These are phyloP conservation scores for Adelphocoris suturalis DNA, from an alignment of 2,888 invertebrate species.

Conservation along the genomic window DNA sequence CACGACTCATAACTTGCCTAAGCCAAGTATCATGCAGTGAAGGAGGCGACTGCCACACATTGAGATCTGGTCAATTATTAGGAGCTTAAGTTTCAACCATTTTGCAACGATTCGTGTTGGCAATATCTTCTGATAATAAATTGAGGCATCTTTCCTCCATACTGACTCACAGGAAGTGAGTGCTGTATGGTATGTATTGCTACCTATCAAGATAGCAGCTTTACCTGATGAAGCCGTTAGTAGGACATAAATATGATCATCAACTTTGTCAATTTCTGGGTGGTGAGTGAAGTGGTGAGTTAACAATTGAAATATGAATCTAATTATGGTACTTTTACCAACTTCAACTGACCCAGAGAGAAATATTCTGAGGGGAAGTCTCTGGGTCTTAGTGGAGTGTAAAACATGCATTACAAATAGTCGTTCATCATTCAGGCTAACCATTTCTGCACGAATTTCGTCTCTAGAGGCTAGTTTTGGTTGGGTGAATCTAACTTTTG, in stretches of 20 bases:
- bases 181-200: no score
- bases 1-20: no score
- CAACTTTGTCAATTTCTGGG: no score
- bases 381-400: slow-evolving; percentile 40
- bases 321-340: no score
- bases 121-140: slow-evolving; percentile 46
- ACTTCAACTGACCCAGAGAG: no score
- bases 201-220: no score
- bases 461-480: slow-evolving; percentile 37
- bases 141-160: slow-evolving; percentile 59
- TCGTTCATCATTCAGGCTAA: slow-evolving; percentile 53
- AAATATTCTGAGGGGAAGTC: slow-evolving; percentile 8
- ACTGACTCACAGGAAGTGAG: no score
- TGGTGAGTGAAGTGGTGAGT: no score
- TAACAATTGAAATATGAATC: no score
- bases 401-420: slow-evolving; percentile 59
- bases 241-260: slow-evolving; percentile 67
- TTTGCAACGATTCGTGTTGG: no score
- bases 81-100: slow-evolving; percentile 52
- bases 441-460: slow-evolving; percentile 30
- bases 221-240: slow-evolving; percentile 65
- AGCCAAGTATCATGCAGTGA: no score
- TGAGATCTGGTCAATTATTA: slow-evolving; percentile 68
- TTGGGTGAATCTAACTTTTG: no score
- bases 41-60: slow-evolving; percentile 64